Evolutionary conservation across 2,113 vertebrate species (phyloP).

Genomic region (Strigops habroptila): DNA sequence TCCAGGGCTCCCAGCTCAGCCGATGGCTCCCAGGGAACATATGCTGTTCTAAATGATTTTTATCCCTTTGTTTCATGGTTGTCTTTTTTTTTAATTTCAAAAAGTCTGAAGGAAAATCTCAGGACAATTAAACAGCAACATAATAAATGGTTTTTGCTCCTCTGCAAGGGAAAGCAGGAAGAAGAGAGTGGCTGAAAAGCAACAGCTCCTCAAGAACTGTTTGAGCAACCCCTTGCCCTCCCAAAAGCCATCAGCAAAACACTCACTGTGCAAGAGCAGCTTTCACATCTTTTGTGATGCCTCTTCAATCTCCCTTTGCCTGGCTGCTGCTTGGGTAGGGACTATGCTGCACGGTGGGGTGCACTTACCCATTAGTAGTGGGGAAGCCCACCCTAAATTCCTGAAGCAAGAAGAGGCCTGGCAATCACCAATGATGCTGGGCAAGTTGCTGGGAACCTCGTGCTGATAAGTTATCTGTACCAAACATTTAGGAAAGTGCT

Average conservation of each 20-base stretch:
- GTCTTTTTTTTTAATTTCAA: neutral
- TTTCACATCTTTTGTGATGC: neutral
- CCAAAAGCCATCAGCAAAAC: neutral
- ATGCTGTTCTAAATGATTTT: neutral
- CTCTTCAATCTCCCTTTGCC: neutral
- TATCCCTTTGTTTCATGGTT: neutral
- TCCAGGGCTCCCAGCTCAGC: neutral
- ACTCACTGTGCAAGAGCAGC: neutral
- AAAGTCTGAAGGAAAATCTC: neutral
- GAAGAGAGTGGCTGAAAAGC: neutral
- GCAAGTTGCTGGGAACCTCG: neutral
- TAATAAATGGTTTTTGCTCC: neutral
- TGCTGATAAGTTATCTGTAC: constrained; percentile 22
- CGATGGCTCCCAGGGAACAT: neutral
- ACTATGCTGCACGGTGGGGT: fast-evolving
- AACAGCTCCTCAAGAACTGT: neutral
- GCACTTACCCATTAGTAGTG: neutral
- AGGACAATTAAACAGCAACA: neutral
- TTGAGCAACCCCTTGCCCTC: neutral
- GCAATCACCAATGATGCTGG: neutral
- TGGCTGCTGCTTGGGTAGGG: neutral
- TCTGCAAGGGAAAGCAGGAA: neutral
- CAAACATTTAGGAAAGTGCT: neutral
- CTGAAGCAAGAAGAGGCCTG: neutral
- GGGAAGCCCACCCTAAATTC: neutral